These are phyloP conservation scores for Anabacerthia variegaticeps DNA, from an alignment of 2,797 vertebrate genomes.

Conservation along the genomic window DNA sequence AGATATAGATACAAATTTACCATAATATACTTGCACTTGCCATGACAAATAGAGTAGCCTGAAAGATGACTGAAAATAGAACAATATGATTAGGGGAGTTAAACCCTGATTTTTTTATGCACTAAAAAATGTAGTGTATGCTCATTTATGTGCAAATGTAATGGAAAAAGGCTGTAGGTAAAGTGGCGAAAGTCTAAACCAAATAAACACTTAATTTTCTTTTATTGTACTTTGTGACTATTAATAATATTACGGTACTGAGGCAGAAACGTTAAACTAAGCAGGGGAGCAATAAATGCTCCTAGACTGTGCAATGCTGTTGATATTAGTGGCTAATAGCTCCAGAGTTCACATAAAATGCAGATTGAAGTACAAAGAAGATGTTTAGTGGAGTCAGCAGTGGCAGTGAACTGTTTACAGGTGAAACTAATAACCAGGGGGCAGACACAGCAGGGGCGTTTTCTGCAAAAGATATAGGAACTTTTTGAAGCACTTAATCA, in stretches of 20 bases:
- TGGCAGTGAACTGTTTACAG: conserved; percentile 77
- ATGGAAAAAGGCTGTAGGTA: conserved; percentile 80
- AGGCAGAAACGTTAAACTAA: conserved; percentile 79
- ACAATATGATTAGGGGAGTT: conserved; percentile 72
- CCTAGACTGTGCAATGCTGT: conserved; percentile 75
- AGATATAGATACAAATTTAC: conserved; percentile 48
- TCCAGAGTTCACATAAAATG: conserved; percentile 79
- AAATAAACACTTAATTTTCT: conserved; percentile 82
- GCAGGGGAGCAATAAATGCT: conserved; percentile 78
- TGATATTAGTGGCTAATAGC: conserved; percentile 79
- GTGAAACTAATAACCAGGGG: conserved; percentile 78
- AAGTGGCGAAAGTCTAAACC: conserved; percentile 76
- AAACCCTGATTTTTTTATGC: conserved; percentile 68
- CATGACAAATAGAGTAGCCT: conserved; percentile 37
- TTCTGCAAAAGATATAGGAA: conserved; percentile 43
- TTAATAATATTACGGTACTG: conserved; percentile 77
- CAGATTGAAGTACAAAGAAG: conserved; percentile 73
- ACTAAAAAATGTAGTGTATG: conserved; percentile 76
- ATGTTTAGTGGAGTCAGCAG: conserved; percentile 76
- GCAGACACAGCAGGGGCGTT: conserved; percentile 50
- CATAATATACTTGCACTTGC: conserved; percentile 32
- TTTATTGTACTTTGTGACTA: conserved; percentile 78
- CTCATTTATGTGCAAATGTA: conserved; percentile 85
- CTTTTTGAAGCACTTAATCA: conserved; percentile 50
- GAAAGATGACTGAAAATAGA: conserved; percentile 68